Evolutionary conservation across 2,113 vertebrate species (phyloP).

Genomic region (Raja brachyura): DNA sequence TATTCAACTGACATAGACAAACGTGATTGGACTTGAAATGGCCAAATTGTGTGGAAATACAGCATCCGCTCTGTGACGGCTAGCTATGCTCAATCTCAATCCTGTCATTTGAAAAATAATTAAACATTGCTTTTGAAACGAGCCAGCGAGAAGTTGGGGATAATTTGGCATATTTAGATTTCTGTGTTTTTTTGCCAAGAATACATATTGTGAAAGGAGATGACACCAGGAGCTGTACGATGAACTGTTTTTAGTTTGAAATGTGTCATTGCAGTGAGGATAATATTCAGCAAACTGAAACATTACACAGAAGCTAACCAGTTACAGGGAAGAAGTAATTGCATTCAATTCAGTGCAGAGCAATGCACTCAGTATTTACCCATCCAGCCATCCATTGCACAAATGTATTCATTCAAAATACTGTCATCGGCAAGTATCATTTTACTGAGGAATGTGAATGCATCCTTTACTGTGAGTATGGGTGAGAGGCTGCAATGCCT

Average conservation of each 20-base stretch:
- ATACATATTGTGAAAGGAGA: background rate
- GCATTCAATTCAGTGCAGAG: background rate
- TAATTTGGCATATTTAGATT: background rate
- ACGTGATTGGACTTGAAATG: background rate
- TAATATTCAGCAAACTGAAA: background rate
- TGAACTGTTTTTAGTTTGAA: background rate
- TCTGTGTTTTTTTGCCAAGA: background rate
- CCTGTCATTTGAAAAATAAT: background rate
- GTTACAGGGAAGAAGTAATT: background rate
- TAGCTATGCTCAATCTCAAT: no score
- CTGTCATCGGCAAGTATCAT: background rate
- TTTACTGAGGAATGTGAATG: background rate
- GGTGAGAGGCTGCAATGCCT: background rate
- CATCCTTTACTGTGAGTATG: no score
- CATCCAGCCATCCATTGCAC: background rate
- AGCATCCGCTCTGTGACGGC: background rate
- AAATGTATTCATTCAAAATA: background rate
- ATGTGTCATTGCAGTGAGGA: background rate
- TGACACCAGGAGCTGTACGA: no score
- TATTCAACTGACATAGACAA: background rate
- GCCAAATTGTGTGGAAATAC: background rate
- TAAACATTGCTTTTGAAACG: background rate
- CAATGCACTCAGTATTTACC: background rate
- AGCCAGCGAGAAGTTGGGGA: background rate
- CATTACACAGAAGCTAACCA: background rate